phyloP scores from a whole-genome alignment of 1,140 invertebrate genomes.

The Chironomus striatipennis region DNA sequence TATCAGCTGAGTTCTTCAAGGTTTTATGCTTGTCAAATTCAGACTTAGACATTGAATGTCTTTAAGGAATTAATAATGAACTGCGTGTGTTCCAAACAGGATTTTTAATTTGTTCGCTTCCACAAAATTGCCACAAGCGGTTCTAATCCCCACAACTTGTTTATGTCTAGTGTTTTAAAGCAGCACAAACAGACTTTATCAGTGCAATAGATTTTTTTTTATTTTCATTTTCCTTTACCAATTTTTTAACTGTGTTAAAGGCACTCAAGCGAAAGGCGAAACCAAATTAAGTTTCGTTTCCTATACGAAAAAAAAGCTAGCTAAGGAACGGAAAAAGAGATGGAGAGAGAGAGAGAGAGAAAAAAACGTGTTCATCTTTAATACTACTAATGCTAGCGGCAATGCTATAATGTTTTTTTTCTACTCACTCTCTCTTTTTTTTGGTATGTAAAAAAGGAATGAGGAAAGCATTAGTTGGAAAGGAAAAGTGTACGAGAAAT shows the following conservation, averaged over 20 bases:
- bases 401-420: neutral
- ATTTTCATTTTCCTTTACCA: neutral
- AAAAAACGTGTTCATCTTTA: constrained; percentile 13
- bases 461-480: no score
- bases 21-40: no score
- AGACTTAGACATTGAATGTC: no score
- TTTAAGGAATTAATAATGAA: no score
- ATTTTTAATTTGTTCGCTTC: no score
- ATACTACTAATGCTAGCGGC: neutral
- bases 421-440: neutral
- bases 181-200: no score
- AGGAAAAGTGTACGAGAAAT: no score
- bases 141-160: no score
- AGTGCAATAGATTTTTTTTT: neutral
- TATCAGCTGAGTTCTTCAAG: no score
- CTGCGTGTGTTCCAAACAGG: no score
- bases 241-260: neutral
- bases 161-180: no score
- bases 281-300: constrained; percentile 8
- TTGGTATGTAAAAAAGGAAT: neutral
- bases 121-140: no score
- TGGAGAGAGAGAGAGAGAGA: neutral
- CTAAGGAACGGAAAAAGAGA: neutral
- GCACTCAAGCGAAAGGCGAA: neutral
- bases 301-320: neutral